Evolutionary conservation across 2,888 invertebrate species (phyloP).

Genomic region (Leucania comma): DNA sequence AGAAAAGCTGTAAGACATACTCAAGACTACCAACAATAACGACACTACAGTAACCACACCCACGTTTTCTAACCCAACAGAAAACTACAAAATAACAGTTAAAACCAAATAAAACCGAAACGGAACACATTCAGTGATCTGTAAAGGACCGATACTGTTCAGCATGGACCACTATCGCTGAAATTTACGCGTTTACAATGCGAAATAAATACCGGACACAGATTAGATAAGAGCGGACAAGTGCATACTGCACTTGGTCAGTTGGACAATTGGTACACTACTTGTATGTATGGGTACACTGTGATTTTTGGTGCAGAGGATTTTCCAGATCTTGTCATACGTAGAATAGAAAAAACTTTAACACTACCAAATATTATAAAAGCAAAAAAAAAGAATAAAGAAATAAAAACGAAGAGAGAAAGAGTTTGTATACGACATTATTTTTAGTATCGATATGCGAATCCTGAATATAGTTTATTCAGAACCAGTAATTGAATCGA

Average conservation of each 20-base stretch:
- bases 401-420: too few species aligned
- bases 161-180: constrained; percentile 54
- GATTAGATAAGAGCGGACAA: constrained; percentile 42
- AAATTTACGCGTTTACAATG: constrained; percentile 46
- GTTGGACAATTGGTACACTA: not conserved
- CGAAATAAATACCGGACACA: constrained; percentile 41
- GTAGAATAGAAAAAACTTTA: too few species aligned
- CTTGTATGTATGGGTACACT: not conserved
- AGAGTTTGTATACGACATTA: too few species aligned
- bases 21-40: not conserved
- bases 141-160: constrained; percentile 64
- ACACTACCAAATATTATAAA: too few species aligned
- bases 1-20: not conserved
- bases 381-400: too few species aligned
- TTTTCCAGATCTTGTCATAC: not conserved
- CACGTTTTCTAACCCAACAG: not conserved
- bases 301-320: not conserved
- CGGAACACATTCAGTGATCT: constrained; percentile 60
- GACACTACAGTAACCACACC: not conserved
- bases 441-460: too few species aligned
- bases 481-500: too few species aligned
- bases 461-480: too few species aligned
- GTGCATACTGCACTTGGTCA: constrained; percentile 18
- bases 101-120: constrained; percentile 54
- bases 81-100: constrained; percentile 23